Evolutionary conservation across 30 jellyfish, hydroid and myxozoan species (phyloP), one percentile per base, ranked within the genome.

Genomic region (Cassiopea andromeda): DNA sequence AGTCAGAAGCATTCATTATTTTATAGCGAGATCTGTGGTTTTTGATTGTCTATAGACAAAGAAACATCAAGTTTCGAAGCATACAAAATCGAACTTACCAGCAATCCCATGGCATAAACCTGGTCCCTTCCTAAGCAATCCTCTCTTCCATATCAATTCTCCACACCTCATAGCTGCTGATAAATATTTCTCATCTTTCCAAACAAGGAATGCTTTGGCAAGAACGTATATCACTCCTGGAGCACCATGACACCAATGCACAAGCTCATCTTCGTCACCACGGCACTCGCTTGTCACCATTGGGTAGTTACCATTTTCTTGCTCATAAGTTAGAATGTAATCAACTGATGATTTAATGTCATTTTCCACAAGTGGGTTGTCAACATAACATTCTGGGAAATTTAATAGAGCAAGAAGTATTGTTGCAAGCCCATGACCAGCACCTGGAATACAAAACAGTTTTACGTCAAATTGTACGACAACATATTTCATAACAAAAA

Each of bases 171-270:
- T 48, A 1, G 97, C 97, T 6, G 97, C 99, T 58, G 90, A 81
- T 78, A 91, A 77, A 72, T 91, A 96, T 78, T 86, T 87, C 38
- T 96, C 97, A 27, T 96, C 99, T 69, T 92, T 92, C 99, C 99
- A 96, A 45, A 92, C 96, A 18, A 96, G 44, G 47, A 87, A 96
- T 18, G 99, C 96, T 78, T 96, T 96, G 46, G 98, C 98, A 18
- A 96, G 70, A 16, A 92, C 75, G 78, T 96, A 91, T 58, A 88
- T 81, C 27, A 91, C 97, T 13, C 99, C 99, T 0, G 99, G 89
- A 19, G 98, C 99, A 72, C 99, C 99, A 85, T 96, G 99, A 88
- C 99, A 96, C 99, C 99, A 96, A 73, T 96, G 99, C 38, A 96
- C 92, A 44, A 96, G 87, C 85, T 92, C 98, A 73, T 96, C 92